Percentiles rank a stretch among this genome's conserved stretches.
Conservation (phyloP, 2,113 vertebrate species). For the Atherinomorus stipes region DNA sequence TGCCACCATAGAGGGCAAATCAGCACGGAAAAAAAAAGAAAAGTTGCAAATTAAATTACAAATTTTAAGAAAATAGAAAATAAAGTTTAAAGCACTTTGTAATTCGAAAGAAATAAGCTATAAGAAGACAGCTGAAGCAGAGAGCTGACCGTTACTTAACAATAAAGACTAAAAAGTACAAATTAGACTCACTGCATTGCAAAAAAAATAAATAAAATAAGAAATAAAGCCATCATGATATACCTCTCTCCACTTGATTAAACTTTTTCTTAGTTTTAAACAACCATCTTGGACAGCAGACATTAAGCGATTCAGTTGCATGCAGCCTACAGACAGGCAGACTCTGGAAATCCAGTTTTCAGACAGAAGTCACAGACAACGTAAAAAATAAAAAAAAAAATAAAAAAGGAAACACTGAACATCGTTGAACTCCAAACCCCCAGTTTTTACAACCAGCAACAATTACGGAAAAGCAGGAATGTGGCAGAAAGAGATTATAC, state of each 20-base stretch:
- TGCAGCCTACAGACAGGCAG: slow-evolving; percentile 49
- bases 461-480: background rate
- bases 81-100: slow-evolving; percentile 66
- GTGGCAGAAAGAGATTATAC: slow-evolving; percentile 5
- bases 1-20: slow-evolving; percentile 62
- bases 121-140: background rate
- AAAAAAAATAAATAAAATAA: slow-evolving; percentile 16
- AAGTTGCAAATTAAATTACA: slow-evolving; percentile 11
- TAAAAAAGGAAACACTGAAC: slow-evolving; percentile 27
- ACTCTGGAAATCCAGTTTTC: slow-evolving; percentile 28
- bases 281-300: slow-evolving; percentile 21
- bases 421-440: slow-evolving; percentile 4
- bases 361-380: slow-evolving; percentile 12
- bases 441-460: slow-evolving; percentile 18
- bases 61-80: background rate
- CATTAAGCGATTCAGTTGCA: slow-evolving; percentile 28
- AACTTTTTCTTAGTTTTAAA: background rate
- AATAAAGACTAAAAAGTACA: slow-evolving; percentile 3
- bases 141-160: background rate
- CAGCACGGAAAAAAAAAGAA: slow-evolving; percentile 17
- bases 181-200: slow-evolving; percentile 7
- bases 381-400: slow-evolving; percentile 9
- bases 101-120: slow-evolving; percentile 21
- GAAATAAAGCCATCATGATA: background rate
- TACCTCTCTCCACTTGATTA: background rate